Conservation (phyloP, 2,797 vertebrate species). For the Huso huso region DNA sequence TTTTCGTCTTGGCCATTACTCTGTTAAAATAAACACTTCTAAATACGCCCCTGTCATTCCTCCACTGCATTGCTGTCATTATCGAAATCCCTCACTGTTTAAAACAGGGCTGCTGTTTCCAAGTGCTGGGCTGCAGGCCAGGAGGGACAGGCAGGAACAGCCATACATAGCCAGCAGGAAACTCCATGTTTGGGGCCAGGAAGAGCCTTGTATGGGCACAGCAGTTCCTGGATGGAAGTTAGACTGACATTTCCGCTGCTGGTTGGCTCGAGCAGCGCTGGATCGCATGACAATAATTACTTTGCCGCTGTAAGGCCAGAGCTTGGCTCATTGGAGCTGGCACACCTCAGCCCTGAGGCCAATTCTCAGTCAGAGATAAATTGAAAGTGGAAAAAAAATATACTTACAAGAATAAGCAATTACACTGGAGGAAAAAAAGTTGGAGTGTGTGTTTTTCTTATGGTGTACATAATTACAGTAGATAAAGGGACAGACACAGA, state of each 20-base stretch:
- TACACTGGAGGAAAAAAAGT: no score
- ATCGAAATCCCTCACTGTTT: constrained; percentile 35
- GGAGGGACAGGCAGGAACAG: constrained; percentile 43
- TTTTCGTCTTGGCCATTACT: no score
- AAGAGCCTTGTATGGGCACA: constrained; percentile 46
- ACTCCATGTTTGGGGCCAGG: constrained; percentile 59
- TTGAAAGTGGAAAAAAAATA: background rate
- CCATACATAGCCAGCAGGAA: constrained; percentile 84
- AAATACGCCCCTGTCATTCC: constrained; percentile 6
- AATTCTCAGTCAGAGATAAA: background rate
- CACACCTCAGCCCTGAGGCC: constrained; percentile 27
- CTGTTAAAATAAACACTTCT: background rate
- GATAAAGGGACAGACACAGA: no score
- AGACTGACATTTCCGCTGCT: constrained; percentile 69
- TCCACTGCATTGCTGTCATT: constrained; percentile 12
- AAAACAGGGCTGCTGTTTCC: constrained; percentile 19
- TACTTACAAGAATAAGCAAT: no score
- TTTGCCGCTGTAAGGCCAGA: constrained; percentile 54
- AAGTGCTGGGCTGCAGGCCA: constrained; percentile 59
- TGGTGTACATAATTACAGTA: no score
- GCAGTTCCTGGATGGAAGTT: constrained; percentile 61
- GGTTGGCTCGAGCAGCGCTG: constrained; percentile 53
- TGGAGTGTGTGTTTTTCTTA: no score
- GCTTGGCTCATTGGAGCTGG: constrained; percentile 30
- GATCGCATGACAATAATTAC: constrained; percentile 55